Base-by-base conservation (phyloP, 2,888 invertebrate genomes). In the Hypselothyrea guttata region DNA sequence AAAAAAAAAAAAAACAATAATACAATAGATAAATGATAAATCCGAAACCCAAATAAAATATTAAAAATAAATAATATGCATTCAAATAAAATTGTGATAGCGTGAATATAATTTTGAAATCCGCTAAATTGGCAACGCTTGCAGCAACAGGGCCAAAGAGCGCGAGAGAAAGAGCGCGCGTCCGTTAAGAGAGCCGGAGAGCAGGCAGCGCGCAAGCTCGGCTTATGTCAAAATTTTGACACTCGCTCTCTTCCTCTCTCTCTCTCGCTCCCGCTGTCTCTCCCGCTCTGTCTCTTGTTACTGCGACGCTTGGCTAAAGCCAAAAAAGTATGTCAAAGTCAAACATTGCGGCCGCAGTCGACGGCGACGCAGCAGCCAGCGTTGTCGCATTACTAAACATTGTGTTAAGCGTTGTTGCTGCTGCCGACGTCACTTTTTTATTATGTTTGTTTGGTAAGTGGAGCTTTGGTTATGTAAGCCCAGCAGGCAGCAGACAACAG, bases 261-360 rank as follows among this genome's bases (percentile, higher is more conserved):
- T 38, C 55, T 27, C 52, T 52, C 28, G 40, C 31, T 49, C 15
- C 30, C 12, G 34, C 40, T 34, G 48, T 53, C 38, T 61, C 30
- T 4, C 28, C 44, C 37, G 40, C 15, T 16, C 11, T 18, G 33
- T 45, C 71, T 68, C 55, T 59, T 66, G 46, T 56, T 60, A 58
- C 59, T 63, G 77, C 74, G 61, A 48, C 38, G 45, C 28, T 52
- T 65, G 57, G 44, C 65, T 22, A 65, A 53, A 62, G 59, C 63
- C 59, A 71, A 65, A 78, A 88, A 88, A 88, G 87, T 88, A 84
- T 88, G 87, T 88, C 87, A 88, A 88, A 88, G 87, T 88, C 87
- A 88, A 87, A 81, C 75, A 65, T 34, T 62, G 62, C 77, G 44
- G 74, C 38, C 35, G 51, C 53, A 3, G 68, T 28, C 60, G 53